Base-by-base conservation (phyloP, 2,888 invertebrate genomes). In the Trachelus iudaicus region DNA sequence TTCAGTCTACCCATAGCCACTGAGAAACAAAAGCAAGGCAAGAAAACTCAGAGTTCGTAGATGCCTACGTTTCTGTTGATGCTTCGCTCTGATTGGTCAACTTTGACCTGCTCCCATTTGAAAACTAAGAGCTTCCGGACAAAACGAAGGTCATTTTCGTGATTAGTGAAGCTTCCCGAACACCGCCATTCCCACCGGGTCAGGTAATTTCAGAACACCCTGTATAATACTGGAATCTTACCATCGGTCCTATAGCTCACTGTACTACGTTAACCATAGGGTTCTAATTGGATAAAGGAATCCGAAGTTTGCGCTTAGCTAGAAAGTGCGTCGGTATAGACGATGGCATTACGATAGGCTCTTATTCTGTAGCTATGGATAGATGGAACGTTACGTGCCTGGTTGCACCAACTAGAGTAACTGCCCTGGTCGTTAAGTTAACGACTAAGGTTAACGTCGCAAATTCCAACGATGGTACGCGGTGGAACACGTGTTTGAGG, bases 351-450 rank as follows among this genome's bases (percentile, higher is more conserved):
- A 56, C 40, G 40, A 56, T 56, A 56, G 40, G 1, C 40, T 56
- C 40, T 56, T 56, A 15, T 56, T 56, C 40, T 23, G 23, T 23
- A 56, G 40, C 40, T 23, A 56, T 23, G 40, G 40, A 56, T 56
- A 56, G 40, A 56, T 9, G 23, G 6, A 56, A 56, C 40, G 23
- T 56, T 56, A 56, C 23, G 23, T 56, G 40, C 23, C 40, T 23
- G 40, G 23, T 23, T 56, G 23, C 23, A 23, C 40, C 40, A 56
- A 56, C 40, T 56, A 56, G 40, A 56, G 40, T 56, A 56, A 71
- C 71, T 33, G 31, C 71, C 71, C 71, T 33, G 71, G 71, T 71
- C 71, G 71, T 71, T 71, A 71, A 71, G 23, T 71, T 71, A 71
- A 71, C 34, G 71, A 71, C 71, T 33, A 31, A 34, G 34, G 71